Percentiles rank a stretch among this genome's conserved stretches.
These are phyloP conservation scores for Stegodyphus dumicola DNA, from an alignment of 1,140 invertebrate genomes.

Conservation along the genomic window DNA sequence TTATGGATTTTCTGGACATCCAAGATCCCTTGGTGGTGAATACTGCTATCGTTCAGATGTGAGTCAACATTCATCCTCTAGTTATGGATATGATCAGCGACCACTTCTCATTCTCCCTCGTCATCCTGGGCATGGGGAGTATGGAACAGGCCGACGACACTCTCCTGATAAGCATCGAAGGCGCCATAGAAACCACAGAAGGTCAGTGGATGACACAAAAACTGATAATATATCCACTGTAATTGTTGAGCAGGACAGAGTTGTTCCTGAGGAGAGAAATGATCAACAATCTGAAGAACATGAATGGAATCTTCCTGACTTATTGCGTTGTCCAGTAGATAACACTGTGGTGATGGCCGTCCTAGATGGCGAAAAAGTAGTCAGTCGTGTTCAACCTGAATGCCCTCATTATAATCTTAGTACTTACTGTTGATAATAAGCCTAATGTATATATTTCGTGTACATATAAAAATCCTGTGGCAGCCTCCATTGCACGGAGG, in stretches of 20 bases:
- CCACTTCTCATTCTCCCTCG: slow-evolving; percentile 55
- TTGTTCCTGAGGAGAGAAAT: slow-evolving; percentile 17
- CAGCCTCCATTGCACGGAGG: not conserved
- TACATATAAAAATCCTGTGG: slow-evolving; percentile 23
- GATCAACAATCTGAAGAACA: slow-evolving; percentile 9
- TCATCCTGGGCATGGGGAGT: slow-evolving; percentile 31
- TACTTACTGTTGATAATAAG: slow-evolving; percentile 62
- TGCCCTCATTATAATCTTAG: slow-evolving; percentile 61
- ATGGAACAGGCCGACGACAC: slow-evolving; percentile 27
- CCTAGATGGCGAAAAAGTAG: slow-evolving; percentile 83
- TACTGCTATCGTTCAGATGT: slow-evolving; percentile 60
- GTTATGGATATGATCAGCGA: slow-evolving; percentile 63
- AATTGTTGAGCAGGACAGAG: slow-evolving; percentile 28
- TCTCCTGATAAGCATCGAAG: slow-evolving; percentile 39
- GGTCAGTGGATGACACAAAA: slow-evolving; percentile 27
- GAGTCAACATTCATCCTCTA: slow-evolving; percentile 63
- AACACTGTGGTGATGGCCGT: slow-evolving; percentile 78
- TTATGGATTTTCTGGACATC: slow-evolving; percentile 48
- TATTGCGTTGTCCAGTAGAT: slow-evolving; percentile 63
- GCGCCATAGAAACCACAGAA: slow-evolving; percentile 25
- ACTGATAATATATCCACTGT: slow-evolving; percentile 37
- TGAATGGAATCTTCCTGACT: slow-evolving; percentile 55
- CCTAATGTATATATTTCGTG: slow-evolving; percentile 47
- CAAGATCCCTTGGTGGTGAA: slow-evolving; percentile 43
- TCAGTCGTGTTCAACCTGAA: slow-evolving; percentile 80